Evolutionary conservation across 2,888 invertebrate genomes (phyloP).

Genomic region (Nymphalis urticae): DNA sequence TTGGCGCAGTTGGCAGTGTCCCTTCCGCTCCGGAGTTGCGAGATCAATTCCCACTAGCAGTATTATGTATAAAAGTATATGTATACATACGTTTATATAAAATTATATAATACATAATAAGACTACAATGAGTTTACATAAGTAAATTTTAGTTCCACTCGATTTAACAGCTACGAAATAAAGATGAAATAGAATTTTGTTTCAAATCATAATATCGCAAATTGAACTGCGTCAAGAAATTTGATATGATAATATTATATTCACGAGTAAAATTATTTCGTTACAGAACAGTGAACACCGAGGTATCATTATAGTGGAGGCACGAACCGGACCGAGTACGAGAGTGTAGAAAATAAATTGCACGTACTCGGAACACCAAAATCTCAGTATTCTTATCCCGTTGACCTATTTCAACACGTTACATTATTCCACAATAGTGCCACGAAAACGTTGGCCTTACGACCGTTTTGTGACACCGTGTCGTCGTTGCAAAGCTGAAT

Average conservation of each 20-base stretch:
- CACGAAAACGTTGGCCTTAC: slow-evolving; percentile 23
- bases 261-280: slow-evolving; percentile 1
- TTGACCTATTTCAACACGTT: slow-evolving; percentile 25
- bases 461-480: slow-evolving; percentile 15
- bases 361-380: slow-evolving; percentile 10
- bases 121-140: no score
- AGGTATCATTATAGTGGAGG: slow-evolving; percentile 8
- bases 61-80: no score
- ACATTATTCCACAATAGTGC: slow-evolving; percentile 29
- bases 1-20: no score
- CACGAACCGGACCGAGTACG: slow-evolving; percentile 1
- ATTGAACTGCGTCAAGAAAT: background rate
- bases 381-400: slow-evolving; percentile 26
- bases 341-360: slow-evolving; percentile 4
- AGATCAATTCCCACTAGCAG: no score
- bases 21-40: no score
- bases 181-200: no score
- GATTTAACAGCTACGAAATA: no score
- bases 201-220: background rate
- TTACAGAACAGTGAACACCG: slow-evolving; percentile 1
- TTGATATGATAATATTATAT: background rate
- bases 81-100: no score
- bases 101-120: no score
- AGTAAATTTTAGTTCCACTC: no score
- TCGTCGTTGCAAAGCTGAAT: background rate